These are phyloP conservation scores for Rousettus leschenaultii DNA, from an alignment of 2,113 vertebrate genomes.

Conservation along the genomic window DNA sequence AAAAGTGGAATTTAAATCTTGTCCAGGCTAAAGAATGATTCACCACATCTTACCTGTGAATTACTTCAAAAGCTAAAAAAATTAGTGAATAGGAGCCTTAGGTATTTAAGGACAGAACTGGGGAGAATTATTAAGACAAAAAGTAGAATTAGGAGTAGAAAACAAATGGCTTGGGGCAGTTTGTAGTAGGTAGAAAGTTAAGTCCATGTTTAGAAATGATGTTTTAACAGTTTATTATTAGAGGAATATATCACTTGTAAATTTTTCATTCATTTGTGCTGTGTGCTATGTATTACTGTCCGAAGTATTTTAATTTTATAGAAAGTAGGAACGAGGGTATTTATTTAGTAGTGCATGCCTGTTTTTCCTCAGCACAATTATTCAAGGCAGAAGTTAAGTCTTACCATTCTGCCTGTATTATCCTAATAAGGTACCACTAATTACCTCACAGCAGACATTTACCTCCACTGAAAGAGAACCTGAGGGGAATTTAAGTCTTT, in stretches of 20 bases:
- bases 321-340: neutral
- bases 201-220: neutral
- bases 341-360: neutral
- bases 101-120: neutral
- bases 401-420: neutral
- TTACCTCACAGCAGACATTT: neutral
- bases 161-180: neutral
- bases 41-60: neutral
- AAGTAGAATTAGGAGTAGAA: neutral
- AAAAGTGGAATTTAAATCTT: neutral
- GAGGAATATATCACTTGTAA: neutral
- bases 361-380: neutral
- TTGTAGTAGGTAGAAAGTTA: neutral
- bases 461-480: neutral
- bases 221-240: neutral
- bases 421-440: constrained; percentile 47
- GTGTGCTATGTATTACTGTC: neutral
- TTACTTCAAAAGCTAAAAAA: constrained; percentile 15
- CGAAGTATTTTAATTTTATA: neutral
- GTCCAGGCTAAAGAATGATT: neutral
- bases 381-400: neutral
- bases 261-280: neutral
- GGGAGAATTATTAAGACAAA: neutral
- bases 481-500: constrained; percentile 5
- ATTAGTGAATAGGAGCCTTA: neutral